Evolutionary conservation across 1,140 invertebrate species (phyloP), one percentile per base, ranked within the genome.

Genomic region (Nilaparvata lugens): DNA sequence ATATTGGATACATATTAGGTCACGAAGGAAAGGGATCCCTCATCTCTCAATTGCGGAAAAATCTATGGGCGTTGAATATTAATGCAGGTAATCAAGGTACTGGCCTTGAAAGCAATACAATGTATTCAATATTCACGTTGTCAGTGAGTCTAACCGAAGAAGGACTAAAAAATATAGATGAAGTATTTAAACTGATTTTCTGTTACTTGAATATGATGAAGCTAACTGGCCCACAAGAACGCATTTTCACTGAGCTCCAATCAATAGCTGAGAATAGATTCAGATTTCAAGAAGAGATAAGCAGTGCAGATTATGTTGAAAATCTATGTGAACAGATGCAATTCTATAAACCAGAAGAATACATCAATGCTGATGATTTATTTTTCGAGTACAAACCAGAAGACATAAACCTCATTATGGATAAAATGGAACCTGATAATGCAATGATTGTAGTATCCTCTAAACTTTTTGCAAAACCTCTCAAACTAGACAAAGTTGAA

Each of bases 11-110:
- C 74, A 72, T 96, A 4, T 74, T 96, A 4, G 93, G 91, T 0
- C 88, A 96, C 71, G 92, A 96, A 75, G 93, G 93, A 1, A 82
- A 85, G 65, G 92, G 91, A 21, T 93, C 90, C 66, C 73, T 97
- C 11, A 80, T 93, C 1, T 88, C 88, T 38, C 91, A 89, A 69
- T 75, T 97, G 28, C 83, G 88, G 60, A 82, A 85, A 53, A 88
- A 86, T 75, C 83, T 92, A 25, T 95, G 92, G 90, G 91, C 86
- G 2, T 74, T 93, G 2, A 84, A 83, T n/a, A 79, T 96, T 11
- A 81, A 79, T 58, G 82, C 83, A 5, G 92, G 89, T 4, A 86
- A 85, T 66, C 82, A 81, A 9, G 83, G 86, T 60, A 82, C 82
- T 63, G 90, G 87, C 0, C 89, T 88, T 66, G 86, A 88, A 4